Conservation (phyloP, 2,888 invertebrate species). For the Drosophila prolongata region DNA sequence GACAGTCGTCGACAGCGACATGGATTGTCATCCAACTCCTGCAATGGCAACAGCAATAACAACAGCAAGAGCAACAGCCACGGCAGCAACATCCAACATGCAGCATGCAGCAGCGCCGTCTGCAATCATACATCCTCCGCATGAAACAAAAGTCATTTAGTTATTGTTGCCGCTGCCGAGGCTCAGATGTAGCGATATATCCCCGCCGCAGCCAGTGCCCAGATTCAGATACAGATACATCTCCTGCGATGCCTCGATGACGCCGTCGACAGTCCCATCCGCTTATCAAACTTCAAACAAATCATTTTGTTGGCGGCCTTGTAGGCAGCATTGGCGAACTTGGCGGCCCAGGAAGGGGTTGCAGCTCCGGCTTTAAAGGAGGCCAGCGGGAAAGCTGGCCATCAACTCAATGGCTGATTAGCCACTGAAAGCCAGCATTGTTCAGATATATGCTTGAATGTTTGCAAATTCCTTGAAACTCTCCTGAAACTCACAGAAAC, state of each 20-base stretch:
- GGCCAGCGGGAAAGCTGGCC: slow-evolving; percentile 8
- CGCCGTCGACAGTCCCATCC: slow-evolving; percentile 79
- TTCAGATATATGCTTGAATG: slow-evolving; percentile 3
- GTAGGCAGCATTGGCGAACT: slow-evolving; percentile 22
- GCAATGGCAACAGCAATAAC: slow-evolving; percentile 30
- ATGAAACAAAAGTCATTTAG: slow-evolving; percentile 70
- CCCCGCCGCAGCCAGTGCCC: slow-evolving; percentile 1
- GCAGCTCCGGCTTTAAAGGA: slow-evolving; percentile 3
- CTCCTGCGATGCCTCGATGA: slow-evolving; percentile 50
- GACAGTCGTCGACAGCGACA: slow-evolving; percentile 70
- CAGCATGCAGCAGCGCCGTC: slow-evolving; percentile 40
- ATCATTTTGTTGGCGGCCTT: slow-evolving; percentile 75
- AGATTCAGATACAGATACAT: slow-evolving; percentile 10
- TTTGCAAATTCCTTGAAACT: neutral
- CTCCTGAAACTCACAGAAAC: neutral
- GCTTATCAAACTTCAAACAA: slow-evolving; percentile 80
- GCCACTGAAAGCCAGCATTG: slow-evolving; percentile 24
- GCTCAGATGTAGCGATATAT: slow-evolving; percentile 22
- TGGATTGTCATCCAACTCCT: slow-evolving; percentile 72
- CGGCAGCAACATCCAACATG: slow-evolving; percentile 38
- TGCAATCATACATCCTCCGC: slow-evolving; percentile 62
- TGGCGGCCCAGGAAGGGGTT: neutral
- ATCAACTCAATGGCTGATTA: slow-evolving; percentile 26
- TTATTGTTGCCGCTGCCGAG: slow-evolving; percentile 63
- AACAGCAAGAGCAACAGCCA: slow-evolving; percentile 23